phyloP scores from a whole-genome alignment of 2,888 invertebrate genomes.

The Prosopocoilus inquinatus region DNA sequence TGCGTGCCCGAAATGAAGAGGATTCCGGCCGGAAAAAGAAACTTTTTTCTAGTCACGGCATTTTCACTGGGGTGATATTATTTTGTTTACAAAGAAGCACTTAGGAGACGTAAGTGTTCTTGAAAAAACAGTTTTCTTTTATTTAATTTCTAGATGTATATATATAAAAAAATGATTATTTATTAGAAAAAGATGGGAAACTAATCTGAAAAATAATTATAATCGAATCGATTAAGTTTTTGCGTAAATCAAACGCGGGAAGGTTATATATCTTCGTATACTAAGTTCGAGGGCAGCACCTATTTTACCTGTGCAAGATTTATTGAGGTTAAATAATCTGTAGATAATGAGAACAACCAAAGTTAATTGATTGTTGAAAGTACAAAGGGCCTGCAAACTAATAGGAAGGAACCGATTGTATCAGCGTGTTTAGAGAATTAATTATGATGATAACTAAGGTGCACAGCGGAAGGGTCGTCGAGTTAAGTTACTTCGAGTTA shows the following conservation, averaged over 20 bases:
- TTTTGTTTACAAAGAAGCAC: too few relatives aligned
- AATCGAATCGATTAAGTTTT: not conserved
- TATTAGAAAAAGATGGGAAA: too few relatives aligned
- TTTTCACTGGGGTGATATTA: too few relatives aligned
- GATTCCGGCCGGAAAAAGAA: constrained; percentile 17
- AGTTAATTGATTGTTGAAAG: constrained; percentile 21
- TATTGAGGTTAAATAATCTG: constrained; percentile 4
- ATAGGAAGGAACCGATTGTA: constrained; percentile 21
- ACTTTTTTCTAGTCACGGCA: too few relatives aligned
- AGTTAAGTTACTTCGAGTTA: constrained; percentile 1
- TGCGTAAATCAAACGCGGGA: not conserved
- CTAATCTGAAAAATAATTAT: too few relatives aligned
- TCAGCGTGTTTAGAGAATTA: constrained; percentile 19
- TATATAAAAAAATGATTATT: too few relatives aligned
- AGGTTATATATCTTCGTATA: not conserved
- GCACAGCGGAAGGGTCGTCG: constrained; percentile 14
- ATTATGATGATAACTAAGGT: constrained; percentile 20
- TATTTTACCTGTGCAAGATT: not conserved
- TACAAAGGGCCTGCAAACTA: constrained; percentile 15
- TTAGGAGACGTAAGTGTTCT: too few relatives aligned
- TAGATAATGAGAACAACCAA: constrained; percentile 10
- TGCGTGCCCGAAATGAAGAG: constrained; percentile 24
- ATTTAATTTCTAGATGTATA: too few relatives aligned
- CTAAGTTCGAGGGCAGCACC: not conserved
- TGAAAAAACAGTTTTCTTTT: too few relatives aligned